Evolutionary conservation across 2,888 invertebrate species (phyloP), one percentile per base, ranked within the genome.

Genomic region (Sarcophaga carnaria): DNA sequence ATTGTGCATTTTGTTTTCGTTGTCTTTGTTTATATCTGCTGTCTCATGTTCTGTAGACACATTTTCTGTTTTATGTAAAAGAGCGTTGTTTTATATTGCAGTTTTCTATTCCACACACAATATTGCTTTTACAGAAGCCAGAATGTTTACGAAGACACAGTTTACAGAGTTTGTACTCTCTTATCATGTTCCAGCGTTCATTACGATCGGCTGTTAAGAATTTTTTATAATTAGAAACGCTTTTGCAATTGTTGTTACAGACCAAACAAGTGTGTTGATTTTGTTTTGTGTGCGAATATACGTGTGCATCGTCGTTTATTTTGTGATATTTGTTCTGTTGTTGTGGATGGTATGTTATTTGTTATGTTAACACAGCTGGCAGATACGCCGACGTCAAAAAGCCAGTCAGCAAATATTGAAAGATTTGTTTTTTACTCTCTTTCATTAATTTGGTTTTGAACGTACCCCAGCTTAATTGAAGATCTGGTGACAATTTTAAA

Each of bases 401-500:
- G 37, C 83, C 74, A 79, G 49, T 79, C 67, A n/a, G 67, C 22
- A 59, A 83, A 79, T 62, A 79, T 79, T 14, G 62, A n/a, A 25
- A 74, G 14, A 74, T 75, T 79, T 75, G 22, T n/a, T 37, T 77
- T 49, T 64, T 74, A 45, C 70, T 75, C 49, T 59, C 14, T 74
- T 83, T 79, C 25, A 20, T 25, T 4, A 83, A 60, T 10, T 64
- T 71, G 10, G 74, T 11, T 69, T 83, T 83, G 2, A 72, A 17
- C 47, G 62, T 66, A 4, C 72, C 80, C 72, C 80, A 80, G 27
- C 47, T 74, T 27, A 80, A 22, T 60, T 80, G 79, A 47, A 66
- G 76, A 76, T 63, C 62, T 47, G 83, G 63, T 5, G 80, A 70
- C 45, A 84, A 37, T 71, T 84, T 80, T 4, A 49, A 37, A 22